Base-by-base conservation (phyloP, 2,888 invertebrate genomes). In the Penaeus monodon region DNA sequence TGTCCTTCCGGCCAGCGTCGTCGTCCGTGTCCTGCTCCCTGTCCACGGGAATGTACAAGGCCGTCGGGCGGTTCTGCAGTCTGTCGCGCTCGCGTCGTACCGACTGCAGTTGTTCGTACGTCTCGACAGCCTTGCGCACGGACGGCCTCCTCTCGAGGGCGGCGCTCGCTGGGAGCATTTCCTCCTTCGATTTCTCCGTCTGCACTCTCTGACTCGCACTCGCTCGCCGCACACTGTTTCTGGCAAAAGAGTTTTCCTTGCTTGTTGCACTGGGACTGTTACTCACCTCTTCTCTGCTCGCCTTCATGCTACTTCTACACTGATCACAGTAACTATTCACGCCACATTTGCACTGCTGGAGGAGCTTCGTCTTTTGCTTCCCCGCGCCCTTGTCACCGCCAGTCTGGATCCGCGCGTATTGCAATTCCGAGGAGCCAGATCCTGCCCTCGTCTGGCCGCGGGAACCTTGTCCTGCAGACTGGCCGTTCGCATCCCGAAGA, bases 101-200 rank as follows among this genome's bases (percentile, higher is more conserved):
- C 24, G 49, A 77, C 29, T 86, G 83, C n/a, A 86, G 73, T 63
- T 86, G 76, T 12, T 82, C 86, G 38, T 86, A 86, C 24, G 73
- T 83, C 70, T 86, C 86, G 14, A 86, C 57, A 10, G 33, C 68
- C 22, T 44, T 57, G 2, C 82, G 82, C 1, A 82, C 82, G 4
- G 82, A 82, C 22, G 82, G 82, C 29, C 82, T 82, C 63, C 82
- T 70, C 73, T 82, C 82, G 3, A 22, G 27, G 29, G 77, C 57
- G 77, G 38, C 49, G 57, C 24, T 44, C 49, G 49, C n/a, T 20
- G 22, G n/a, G 14, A 3, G 44, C 77, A 10, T 10, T 29, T 6
- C 57, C 49, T 38, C 57, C 77, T 27, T 49, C 38, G 22, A 6
- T 44, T 22, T 49, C 77, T 38, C 57, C n/a, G 38, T 22, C 57